Conservation (phyloP, 2,113 vertebrate species). For the Tiliqua scincoides region DNA sequence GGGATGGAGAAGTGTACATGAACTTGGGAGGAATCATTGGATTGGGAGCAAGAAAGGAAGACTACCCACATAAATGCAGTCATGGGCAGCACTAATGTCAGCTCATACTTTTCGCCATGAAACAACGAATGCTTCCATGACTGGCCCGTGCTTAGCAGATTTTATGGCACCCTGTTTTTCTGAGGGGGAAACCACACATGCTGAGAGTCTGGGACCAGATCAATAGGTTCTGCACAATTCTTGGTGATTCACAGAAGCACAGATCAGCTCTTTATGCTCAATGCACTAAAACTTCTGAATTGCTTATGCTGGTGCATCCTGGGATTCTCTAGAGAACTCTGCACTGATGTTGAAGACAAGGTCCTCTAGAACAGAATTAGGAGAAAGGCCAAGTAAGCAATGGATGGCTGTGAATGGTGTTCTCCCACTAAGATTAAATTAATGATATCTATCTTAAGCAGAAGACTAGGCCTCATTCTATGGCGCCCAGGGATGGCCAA, state of each 20-base stretch:
- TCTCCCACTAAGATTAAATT: background rate
- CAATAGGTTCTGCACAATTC: background rate
- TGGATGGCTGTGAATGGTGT: background rate
- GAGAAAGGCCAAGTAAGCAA: background rate
- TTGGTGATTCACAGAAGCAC: background rate
- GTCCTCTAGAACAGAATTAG: too few relatives aligned
- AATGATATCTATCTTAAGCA: accelerated
- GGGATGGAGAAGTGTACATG: background rate
- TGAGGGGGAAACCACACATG: background rate
- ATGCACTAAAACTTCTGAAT: background rate
- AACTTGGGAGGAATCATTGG: background rate
- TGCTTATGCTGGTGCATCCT: background rate
- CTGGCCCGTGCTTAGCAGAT: background rate
- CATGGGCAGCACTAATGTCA: background rate
- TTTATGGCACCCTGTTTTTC: background rate
- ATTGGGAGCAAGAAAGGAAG: too few relatives aligned
- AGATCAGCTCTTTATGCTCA: background rate
- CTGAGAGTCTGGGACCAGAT: background rate
- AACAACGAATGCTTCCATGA: background rate
- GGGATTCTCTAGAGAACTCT: background rate
- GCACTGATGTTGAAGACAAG: background rate
- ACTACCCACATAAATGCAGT: background rate
- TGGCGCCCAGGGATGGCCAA: too few relatives aligned
- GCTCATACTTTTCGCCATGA: background rate
- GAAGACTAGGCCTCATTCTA: background rate